These are phyloP conservation scores for Barnardius zonarius DNA, from an alignment of 2,113 vertebrate genomes.

Conservation along the genomic window DNA sequence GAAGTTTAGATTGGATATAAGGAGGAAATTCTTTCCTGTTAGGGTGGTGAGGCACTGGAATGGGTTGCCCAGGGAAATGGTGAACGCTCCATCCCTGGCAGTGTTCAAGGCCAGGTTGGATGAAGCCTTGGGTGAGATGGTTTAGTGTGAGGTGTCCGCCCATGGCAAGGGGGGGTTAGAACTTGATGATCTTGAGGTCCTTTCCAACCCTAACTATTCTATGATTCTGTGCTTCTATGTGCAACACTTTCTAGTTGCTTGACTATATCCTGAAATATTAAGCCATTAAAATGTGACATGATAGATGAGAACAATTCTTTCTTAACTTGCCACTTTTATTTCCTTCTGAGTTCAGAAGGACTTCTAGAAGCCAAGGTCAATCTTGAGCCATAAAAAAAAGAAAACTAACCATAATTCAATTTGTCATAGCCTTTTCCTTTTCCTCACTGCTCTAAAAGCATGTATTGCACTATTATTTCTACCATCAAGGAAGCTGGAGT, in stretches of 20 bases:
- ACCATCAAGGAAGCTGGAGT: background rate
- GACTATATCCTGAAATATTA: background rate
- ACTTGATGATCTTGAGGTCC: too few species aligned
- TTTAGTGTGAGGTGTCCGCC: too few species aligned
- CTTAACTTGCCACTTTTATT: constrained; percentile 25
- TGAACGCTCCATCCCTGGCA: too few species aligned
- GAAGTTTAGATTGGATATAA: too few species aligned
- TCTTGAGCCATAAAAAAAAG: background rate
- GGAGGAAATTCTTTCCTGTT: too few species aligned
- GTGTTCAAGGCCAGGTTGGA: too few species aligned
- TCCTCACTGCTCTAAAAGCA: background rate
- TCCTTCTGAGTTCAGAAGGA: constrained; percentile 4
- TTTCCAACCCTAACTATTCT: too few species aligned
- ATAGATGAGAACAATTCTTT: background rate
- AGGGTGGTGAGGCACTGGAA: too few species aligned
- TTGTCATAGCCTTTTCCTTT: background rate
- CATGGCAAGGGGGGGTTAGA: too few species aligned
- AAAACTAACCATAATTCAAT: background rate
- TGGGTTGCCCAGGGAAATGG: too few species aligned
- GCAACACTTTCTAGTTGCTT: background rate
- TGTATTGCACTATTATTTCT: background rate
- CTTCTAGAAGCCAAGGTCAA: constrained; percentile 11
- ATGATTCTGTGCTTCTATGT: background rate
- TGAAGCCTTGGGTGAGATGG: too few species aligned
- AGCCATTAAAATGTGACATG: background rate